A percentile compares a stretch with the other conserved stretches of the same genome.
Conservation (phyloP, 2,113 vertebrate genomes). For the Carettochelys insculpta region DNA sequence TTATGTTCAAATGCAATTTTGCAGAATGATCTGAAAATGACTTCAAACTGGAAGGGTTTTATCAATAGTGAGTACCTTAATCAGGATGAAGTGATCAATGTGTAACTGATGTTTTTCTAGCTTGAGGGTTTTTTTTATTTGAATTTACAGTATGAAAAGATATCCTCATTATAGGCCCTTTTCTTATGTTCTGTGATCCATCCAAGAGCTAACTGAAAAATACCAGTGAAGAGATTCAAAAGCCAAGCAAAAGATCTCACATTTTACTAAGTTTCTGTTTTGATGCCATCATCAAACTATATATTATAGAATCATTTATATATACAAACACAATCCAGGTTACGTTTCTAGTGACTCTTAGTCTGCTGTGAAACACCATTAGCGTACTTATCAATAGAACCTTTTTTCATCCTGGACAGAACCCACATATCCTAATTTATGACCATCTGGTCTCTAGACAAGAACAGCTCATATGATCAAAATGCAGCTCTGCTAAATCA, state of each 20-base stretch:
- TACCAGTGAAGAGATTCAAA: not conserved
- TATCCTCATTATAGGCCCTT: not conserved
- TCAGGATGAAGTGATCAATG: not conserved
- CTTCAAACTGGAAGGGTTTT: constrained; percentile 14
- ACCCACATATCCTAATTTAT: constrained; percentile 67
- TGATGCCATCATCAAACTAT: not conserved
- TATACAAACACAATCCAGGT: not conserved
- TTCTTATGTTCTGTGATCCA: not conserved
- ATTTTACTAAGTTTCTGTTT: not conserved
- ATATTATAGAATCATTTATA: not conserved
- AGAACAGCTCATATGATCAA: constrained; percentile 38
- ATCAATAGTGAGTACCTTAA: not conserved
- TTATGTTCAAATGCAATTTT: not conserved
- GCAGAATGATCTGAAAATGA: not conserved
- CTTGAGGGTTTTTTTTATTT: constrained; percentile 1
- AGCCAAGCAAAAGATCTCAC: not conserved
- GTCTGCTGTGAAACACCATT: constrained; percentile 18
- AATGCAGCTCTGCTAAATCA: constrained; percentile 43
- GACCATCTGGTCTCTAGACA: constrained; percentile 67
- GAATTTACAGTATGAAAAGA: constrained; percentile 36
- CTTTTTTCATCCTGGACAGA: constrained; percentile 60
- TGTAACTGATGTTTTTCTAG: constrained; percentile 1
- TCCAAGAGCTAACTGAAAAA: not conserved
- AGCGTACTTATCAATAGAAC: constrained; percentile 24
- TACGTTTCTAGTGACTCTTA: constrained; percentile 53